A percentile compares a stretch with the other conserved stretches of the same genome.
Conservation (phyloP, 2,113 vertebrate species). For the Dasyornis broadbenti region DNA sequence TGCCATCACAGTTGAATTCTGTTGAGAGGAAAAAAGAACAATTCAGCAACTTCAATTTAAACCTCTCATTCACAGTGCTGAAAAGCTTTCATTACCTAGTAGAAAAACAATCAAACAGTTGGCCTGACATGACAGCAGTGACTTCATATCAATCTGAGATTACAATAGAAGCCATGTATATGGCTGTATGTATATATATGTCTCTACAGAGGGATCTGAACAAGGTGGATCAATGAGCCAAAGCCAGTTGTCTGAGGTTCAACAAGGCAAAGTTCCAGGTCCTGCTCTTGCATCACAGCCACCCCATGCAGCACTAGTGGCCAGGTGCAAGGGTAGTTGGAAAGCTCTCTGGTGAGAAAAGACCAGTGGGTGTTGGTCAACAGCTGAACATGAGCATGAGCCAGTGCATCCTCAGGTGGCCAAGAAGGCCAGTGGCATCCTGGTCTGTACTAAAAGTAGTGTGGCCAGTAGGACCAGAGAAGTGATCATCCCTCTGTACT, state of each 20-base stretch:
- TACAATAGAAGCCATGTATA: background rate
- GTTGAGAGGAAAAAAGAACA: slow-evolving; percentile 73
- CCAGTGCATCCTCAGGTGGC: background rate
- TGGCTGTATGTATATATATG: background rate
- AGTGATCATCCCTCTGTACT: background rate
- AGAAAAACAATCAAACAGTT: slow-evolving; percentile 62
- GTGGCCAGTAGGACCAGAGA: background rate
- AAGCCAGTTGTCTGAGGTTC: background rate
- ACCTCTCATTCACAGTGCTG: background rate
- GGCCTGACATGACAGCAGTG: slow-evolving; percentile 37
- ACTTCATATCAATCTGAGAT: slow-evolving; percentile 39
- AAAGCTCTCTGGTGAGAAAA: background rate
- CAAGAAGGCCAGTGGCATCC: background rate
- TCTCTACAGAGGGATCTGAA: background rate
- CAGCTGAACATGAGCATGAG: background rate
- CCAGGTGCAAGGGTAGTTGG: background rate
- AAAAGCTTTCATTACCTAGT: slow-evolving; percentile 39
- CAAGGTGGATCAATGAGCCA: background rate
- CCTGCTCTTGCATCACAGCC: background rate
- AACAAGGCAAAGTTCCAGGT: background rate
- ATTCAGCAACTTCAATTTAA: slow-evolving; percentile 70
- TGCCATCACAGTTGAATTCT: slow-evolving; percentile 95
- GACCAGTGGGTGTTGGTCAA: background rate
- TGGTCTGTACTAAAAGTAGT: background rate
- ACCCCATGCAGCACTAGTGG: background rate